phyloP scores from a whole-genome alignment of 2,797 vertebrate genomes.

The Morus bassanus region DNA sequence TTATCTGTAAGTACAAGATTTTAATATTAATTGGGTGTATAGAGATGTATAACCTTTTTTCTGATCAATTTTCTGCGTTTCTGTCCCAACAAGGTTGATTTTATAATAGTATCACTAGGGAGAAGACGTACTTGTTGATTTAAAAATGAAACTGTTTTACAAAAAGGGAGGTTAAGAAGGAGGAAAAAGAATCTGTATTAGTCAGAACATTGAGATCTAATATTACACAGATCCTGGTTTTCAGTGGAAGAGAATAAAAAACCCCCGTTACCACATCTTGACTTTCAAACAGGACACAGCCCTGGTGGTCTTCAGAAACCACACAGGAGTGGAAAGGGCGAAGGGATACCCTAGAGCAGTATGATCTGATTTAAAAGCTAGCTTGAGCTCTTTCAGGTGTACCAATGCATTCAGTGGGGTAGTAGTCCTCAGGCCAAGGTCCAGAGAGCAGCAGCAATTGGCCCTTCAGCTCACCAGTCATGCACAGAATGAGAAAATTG shows the following conservation, averaged over 20 bases:
- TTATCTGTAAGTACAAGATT: neutral
- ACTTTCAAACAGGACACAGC: neutral
- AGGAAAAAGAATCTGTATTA: neutral
- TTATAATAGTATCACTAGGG: neutral
- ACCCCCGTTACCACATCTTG: rapidly evolving
- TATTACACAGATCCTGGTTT: neutral
- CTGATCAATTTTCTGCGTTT: neutral
- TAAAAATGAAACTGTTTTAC: neutral
- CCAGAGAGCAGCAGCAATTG: neutral
- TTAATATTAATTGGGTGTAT: neutral
- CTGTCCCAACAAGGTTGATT: neutral
- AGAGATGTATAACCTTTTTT: neutral
- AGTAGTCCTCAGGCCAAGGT: neutral
- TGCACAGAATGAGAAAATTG: neutral
- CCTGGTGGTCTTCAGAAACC: neutral
- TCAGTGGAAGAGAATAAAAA: neutral
- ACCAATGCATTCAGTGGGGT: neutral
- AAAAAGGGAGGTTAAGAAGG: neutral
- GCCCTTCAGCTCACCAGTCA: neutral
- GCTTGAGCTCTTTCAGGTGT: neutral
- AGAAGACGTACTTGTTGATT: neutral
- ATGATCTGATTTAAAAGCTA: neutral
- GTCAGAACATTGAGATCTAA: neutral
- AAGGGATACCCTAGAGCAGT: neutral
- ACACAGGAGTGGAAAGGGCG: neutral